Conservation (phyloP, 2,113 vertebrate species). For the Caloenas nicobarica region DNA sequence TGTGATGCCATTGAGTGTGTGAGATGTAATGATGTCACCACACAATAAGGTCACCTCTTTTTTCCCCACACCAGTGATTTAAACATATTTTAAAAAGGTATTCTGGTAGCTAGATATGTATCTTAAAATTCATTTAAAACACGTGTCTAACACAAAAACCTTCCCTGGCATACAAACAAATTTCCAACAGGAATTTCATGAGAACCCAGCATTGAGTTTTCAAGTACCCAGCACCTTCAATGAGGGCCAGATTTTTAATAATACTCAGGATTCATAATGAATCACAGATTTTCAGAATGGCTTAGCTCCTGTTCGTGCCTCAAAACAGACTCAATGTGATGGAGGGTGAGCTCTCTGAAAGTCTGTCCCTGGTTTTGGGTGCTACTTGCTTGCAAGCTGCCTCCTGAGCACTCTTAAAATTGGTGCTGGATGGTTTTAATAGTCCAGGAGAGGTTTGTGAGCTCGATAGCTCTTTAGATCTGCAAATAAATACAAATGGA, state of each 20-base stretch:
- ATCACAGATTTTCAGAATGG: slow-evolving; percentile 17
- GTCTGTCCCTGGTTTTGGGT: slow-evolving; percentile 9
- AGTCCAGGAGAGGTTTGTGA: neutral
- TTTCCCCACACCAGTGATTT: neutral
- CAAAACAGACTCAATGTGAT: slow-evolving; percentile 4
- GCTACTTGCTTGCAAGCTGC: slow-evolving; percentile 12
- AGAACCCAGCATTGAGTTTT: slow-evolving; percentile 18
- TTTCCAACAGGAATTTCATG: slow-evolving; percentile 7
- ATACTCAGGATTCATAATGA: slow-evolving; percentile 38
- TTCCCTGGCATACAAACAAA: neutral
- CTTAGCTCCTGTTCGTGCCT: neutral
- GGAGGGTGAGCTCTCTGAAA: neutral
- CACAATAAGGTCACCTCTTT: neutral
- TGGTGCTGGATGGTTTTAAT: slow-evolving; percentile 28
- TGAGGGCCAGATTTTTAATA: slow-evolving; percentile 12
- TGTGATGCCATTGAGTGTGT: neutral
- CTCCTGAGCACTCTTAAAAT: slow-evolving; percentile 4
- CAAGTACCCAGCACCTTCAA: slow-evolving; percentile 12
- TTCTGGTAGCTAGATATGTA: neutral
- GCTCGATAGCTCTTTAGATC: neutral
- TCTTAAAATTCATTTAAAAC: neutral
- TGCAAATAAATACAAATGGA: slow-evolving; percentile 49
- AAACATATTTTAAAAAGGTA: neutral
- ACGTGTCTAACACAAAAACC: neutral
- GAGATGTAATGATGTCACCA: neutral